phyloP scores from a whole-genome alignment of 2,888 invertebrate species.

The Aromia moschata region DNA sequence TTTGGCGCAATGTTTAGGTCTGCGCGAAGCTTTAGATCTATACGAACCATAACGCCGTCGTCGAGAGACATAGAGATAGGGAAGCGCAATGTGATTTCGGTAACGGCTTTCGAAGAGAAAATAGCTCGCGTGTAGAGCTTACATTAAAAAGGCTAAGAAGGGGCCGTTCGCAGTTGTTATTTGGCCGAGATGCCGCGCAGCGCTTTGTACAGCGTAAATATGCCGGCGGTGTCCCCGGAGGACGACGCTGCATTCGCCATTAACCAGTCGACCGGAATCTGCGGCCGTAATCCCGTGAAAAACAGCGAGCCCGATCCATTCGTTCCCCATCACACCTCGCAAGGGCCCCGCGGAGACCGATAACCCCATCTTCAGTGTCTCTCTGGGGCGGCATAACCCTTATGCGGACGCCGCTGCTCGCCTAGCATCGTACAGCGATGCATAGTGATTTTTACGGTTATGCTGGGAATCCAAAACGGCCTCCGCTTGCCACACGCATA shows the following conservation, averaged over 20 bases:
- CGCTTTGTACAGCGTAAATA: constrained; percentile 62
- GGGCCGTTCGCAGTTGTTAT: constrained; percentile 6
- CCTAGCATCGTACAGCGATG: constrained; percentile 48
- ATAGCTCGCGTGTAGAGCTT: background rate
- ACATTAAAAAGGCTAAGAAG: background rate
- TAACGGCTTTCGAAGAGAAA: background rate
- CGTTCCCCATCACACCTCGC: constrained; percentile 61
- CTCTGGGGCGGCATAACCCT: constrained; percentile 64
- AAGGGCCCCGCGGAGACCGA: constrained; percentile 66
- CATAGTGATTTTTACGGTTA: constrained; percentile 66
- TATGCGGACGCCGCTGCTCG: constrained; percentile 47
- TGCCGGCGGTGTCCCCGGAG: constrained; percentile 57
- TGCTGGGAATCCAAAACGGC: constrained; percentile 55
- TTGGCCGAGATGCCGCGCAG: constrained; percentile 60
- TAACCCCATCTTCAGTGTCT: constrained; percentile 68
- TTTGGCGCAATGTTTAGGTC: too few relatives aligned
- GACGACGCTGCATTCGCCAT: constrained; percentile 67
- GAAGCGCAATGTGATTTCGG: constrained; percentile 8
- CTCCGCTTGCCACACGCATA: constrained; percentile 41
- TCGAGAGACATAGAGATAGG: too few relatives aligned
- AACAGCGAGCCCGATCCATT: constrained; percentile 56
- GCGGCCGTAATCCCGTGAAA: constrained; percentile 57
- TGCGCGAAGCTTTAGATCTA: too few relatives aligned
- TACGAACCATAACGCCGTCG: constrained; percentile 54
- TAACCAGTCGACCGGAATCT: constrained; percentile 61